phyloP scores from a whole-genome alignment of 2,113 vertebrate genomes.

The Corythoichthys haematopterus region DNA sequence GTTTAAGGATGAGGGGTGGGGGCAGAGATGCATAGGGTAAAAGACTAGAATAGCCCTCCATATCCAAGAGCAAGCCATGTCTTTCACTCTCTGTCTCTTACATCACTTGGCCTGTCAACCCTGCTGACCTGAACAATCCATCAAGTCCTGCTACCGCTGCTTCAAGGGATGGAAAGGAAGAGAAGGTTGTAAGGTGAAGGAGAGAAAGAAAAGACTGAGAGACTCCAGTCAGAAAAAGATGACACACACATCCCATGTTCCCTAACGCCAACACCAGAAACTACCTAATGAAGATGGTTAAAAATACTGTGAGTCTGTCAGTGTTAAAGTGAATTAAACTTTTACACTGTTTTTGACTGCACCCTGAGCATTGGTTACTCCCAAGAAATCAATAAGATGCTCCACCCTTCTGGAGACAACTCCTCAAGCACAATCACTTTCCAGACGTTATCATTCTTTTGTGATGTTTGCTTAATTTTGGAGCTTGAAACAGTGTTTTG shows the following conservation, averaged over 20 bases:
- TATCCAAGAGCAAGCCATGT: conserved; percentile 7
- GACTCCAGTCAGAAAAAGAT: conserved; percentile 9
- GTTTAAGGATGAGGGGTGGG: background rate
- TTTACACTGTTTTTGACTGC: no score
- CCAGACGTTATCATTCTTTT: no score
- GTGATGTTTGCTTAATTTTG: no score
- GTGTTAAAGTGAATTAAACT: no score
- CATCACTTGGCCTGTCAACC: conserved; percentile 57
- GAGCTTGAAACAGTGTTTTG: no score
- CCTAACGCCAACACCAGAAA: background rate
- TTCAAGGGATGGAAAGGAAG: conserved; percentile 20
- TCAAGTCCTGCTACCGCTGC: conserved; percentile 38
- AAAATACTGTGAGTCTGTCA: no score
- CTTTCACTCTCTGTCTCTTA: conserved; percentile 40
- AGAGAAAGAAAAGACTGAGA: conserved; percentile 18
- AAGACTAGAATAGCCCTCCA: conserved; percentile 4
- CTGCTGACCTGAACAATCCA: conserved; percentile 42
- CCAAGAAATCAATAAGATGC: no score
- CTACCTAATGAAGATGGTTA: no score
- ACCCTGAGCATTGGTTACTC: no score
- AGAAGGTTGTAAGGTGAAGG: conserved; percentile 25
- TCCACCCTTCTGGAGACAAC: no score
- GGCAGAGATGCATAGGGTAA: background rate
- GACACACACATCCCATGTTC: background rate
- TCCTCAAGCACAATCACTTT: no score